phyloP scores from a whole-genome alignment of 2,113 vertebrate genomes.

The Seriola aureovittata region DNA sequence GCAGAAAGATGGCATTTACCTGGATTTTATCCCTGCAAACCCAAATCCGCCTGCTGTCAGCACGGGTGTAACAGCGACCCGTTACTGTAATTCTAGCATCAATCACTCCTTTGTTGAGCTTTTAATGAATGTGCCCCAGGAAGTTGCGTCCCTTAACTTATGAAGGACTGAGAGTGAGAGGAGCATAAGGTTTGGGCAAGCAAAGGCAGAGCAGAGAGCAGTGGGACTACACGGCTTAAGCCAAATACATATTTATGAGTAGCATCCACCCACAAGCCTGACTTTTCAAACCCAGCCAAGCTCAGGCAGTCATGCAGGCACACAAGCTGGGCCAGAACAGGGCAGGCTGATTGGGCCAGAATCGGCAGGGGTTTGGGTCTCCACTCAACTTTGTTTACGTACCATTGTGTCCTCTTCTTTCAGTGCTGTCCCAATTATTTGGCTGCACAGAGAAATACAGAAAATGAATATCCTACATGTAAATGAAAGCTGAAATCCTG shows the following conservation, averaged over 20 bases:
- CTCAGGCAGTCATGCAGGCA: slow-evolving; percentile 70
- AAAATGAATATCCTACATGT: slow-evolving; percentile 7
- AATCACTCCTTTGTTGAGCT: slow-evolving; percentile 34
- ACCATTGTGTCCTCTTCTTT: slow-evolving; percentile 59
- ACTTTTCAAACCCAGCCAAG: slow-evolving; percentile 79
- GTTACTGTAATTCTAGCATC: slow-evolving; percentile 20
- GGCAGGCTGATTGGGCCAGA: slow-evolving; percentile 72
- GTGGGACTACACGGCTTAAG: slow-evolving; percentile 77
- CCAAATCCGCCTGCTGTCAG: slow-evolving; percentile 6
- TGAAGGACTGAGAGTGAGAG: slow-evolving; percentile 73
- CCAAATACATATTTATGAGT: slow-evolving; percentile 85
- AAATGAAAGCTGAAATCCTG: slow-evolving; percentile 30
- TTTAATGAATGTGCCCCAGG: slow-evolving; percentile 47
- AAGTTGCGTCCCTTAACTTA: slow-evolving; percentile 58
- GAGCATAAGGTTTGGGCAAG: slow-evolving; percentile 76
- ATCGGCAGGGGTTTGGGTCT: slow-evolving; percentile 65
- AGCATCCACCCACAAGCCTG: slow-evolving; percentile 74
- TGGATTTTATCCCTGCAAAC: slow-evolving; percentile 36
- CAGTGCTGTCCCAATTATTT: slow-evolving; percentile 22
- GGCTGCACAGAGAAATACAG: slow-evolving; percentile 1
- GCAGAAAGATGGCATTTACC: slow-evolving; percentile 37
- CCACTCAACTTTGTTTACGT: slow-evolving; percentile 65
- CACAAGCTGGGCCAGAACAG: slow-evolving; percentile 74
- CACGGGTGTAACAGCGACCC: not conserved
- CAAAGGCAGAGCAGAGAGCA: slow-evolving; percentile 65